Evolutionary conservation across 1,140 invertebrate genomes (phyloP).

Genomic region (Drosophila obscura): DNA sequence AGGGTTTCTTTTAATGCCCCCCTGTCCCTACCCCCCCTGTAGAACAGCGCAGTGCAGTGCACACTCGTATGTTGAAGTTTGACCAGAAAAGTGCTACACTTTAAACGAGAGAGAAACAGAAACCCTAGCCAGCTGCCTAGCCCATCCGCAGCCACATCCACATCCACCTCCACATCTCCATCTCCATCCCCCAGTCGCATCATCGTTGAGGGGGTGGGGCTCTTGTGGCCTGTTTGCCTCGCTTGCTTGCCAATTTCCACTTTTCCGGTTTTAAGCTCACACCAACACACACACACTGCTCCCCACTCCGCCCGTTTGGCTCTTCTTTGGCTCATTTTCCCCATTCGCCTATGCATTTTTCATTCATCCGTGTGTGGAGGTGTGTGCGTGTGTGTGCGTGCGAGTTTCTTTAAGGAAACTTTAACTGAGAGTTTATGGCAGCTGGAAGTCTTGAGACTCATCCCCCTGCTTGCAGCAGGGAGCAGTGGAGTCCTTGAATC

Average conservation of each 20-base stretch:
- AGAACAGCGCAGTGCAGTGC: too few species aligned
- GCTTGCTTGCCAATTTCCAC: constrained; percentile 76
- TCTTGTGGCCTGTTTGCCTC: constrained; percentile 61
- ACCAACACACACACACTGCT: constrained; percentile 27
- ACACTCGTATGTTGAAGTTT: too few species aligned
- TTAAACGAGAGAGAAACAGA: too few species aligned
- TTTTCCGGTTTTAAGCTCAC: constrained; percentile 77
- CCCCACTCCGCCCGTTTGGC: constrained; percentile 9
- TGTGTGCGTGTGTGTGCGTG: not conserved
- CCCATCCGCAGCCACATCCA: not conserved
- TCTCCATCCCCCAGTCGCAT: not conserved
- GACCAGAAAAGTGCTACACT: too few species aligned
- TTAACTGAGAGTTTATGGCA: constrained; percentile 44
- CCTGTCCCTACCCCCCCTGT: too few species aligned
- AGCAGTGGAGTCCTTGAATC: too few species aligned
- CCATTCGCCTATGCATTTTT: constrained; percentile 67
- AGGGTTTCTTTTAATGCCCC: too few species aligned
- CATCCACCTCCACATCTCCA: not conserved
- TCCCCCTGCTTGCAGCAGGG: too few species aligned
- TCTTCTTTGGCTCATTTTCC: constrained; percentile 49
- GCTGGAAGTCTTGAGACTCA: too few species aligned
- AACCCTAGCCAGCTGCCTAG: too few species aligned
- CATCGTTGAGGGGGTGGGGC: constrained; percentile 22
- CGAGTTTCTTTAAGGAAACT: constrained; percentile 50
- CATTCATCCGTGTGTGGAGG: constrained; percentile 25